These are phyloP conservation scores for Gallinago jamesoni DNA, from an alignment of 2,113 vertebrate species.

Conservation along the genomic window DNA sequence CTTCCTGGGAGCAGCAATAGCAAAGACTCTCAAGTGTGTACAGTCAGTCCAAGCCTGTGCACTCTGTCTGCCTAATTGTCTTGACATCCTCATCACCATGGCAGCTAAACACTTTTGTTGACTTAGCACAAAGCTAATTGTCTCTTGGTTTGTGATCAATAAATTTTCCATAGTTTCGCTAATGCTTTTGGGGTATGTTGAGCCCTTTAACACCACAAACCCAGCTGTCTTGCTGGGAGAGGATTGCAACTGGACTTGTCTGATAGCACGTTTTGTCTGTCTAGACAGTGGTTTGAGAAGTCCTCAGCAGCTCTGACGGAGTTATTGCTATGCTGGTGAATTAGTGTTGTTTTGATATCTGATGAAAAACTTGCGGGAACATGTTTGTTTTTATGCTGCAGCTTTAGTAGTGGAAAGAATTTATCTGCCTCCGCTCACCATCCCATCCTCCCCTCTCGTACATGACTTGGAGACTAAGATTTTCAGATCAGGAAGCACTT, in stretches of 20 bases:
- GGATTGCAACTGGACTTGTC: background rate
- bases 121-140: background rate
- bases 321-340: background rate
- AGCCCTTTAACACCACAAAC: background rate
- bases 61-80: background rate
- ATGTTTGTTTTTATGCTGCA: background rate
- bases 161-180: background rate
- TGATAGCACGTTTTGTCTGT: background rate
- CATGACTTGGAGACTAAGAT: background rate
- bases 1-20: background rate
- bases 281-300: background rate
- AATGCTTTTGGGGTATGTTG: background rate
- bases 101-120: background rate
- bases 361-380: background rate
- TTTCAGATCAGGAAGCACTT: background rate
- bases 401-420: background rate
- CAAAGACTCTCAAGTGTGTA: background rate
- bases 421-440: background rate
- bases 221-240: background rate
- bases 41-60: background rate
- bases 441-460: background rate
- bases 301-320: background rate
- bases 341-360: background rate
- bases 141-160: background rate
- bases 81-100: background rate